Evolutionary conservation across 1,140 invertebrate genomes (phyloP).

Genomic region (Lordiphosa clarofinis): DNA sequence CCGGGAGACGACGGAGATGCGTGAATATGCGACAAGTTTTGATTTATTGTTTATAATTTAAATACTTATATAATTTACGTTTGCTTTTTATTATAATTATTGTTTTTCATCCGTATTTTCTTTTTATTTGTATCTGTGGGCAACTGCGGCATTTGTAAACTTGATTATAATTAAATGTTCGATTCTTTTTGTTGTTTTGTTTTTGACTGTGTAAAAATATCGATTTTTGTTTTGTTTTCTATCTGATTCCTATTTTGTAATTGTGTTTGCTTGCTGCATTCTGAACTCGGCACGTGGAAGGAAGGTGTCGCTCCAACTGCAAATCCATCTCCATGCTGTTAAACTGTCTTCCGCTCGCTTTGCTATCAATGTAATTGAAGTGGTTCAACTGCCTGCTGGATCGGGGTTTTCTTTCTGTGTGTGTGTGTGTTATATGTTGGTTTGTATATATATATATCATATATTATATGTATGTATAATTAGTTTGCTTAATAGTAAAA

Average conservation of each 20-base stretch:
- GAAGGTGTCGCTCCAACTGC: slow-evolving; percentile 1
- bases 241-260: slow-evolving; percentile 54
- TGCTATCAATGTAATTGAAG: not conserved
- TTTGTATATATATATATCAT: slow-evolving; percentile 68
- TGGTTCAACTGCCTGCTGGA: slow-evolving; percentile 7
- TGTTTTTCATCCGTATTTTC: slow-evolving; percentile 49
- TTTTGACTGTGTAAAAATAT: slow-evolving; percentile 76
- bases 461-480: slow-evolving; percentile 77
- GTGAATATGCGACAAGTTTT: slow-evolving; percentile 71
- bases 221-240: slow-evolving; percentile 52
- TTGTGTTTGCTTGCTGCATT: slow-evolving; percentile 49
- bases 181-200: not conserved
- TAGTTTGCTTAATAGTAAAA: slow-evolving; percentile 74
- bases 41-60: slow-evolving; percentile 74
- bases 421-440: slow-evolving; percentile 23
- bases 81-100: slow-evolving; percentile 68
- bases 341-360: not conserved
- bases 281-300: slow-evolving; percentile 25
- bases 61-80: slow-evolving; percentile 76
- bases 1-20: slow-evolving; percentile 25
- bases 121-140: slow-evolving; percentile 71
- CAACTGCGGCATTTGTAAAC: slow-evolving; percentile 78
- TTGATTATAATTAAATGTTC: slow-evolving; percentile 69
- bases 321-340: not conserved
- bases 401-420: slow-evolving; percentile 32